phyloP scores from a whole-genome alignment of 2,113 vertebrate species.

The Lepus europaeus region DNA sequence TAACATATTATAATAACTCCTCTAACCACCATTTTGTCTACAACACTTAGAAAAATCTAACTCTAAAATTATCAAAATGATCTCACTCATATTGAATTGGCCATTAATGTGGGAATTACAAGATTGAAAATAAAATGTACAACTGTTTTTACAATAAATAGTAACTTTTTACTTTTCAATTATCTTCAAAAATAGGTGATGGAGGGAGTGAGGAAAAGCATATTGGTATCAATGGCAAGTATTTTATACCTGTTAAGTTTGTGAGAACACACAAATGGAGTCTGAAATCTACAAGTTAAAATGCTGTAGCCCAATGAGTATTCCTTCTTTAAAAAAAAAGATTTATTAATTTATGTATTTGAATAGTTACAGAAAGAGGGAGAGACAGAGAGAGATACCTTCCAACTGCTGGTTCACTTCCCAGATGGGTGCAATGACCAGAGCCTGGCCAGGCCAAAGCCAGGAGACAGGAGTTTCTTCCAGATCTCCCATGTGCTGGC shows the following conservation, averaged over 20 bases:
- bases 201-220: accelerated
- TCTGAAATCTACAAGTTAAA: background rate
- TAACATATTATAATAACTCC: background rate
- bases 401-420: no score
- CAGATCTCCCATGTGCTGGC: no score
- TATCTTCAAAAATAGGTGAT: background rate
- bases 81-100: background rate
- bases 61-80: background rate
- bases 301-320: background rate
- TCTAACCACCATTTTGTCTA: background rate
- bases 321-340: no score
- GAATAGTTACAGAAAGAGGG: no score
- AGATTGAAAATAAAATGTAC: background rate
- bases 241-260: background rate
- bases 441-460: no score
- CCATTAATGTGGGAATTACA: background rate
- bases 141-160: background rate
- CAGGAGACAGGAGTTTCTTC: no score
- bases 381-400: no score
- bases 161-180: background rate
- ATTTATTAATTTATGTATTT: no score
- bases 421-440: no score
- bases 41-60: background rate
- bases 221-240: background rate
- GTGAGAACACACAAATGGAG: background rate